phyloP scores from a whole-genome alignment of 2,113 vertebrate species.

The Syngnathus scovelli region DNA sequence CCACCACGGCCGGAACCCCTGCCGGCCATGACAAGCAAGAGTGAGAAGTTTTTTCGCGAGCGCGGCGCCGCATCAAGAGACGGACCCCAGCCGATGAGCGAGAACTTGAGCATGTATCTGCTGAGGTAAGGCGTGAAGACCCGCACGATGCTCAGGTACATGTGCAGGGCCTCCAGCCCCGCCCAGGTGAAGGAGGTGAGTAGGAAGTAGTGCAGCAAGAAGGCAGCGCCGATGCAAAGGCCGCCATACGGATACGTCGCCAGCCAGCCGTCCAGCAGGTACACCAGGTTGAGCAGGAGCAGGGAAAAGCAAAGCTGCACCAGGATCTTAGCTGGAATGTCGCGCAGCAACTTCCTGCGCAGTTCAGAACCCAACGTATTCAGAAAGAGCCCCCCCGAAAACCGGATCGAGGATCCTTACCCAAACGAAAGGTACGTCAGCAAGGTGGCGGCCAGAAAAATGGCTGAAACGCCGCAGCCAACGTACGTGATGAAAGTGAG shows the following conservation, averaged over 20 bases:
- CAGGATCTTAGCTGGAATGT: slow-evolving; percentile 94
- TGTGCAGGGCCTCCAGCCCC: slow-evolving; percentile 93
- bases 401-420: slow-evolving; percentile 65
- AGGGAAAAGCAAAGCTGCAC: slow-evolving; percentile 87
- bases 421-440: slow-evolving; percentile 87
- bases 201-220: slow-evolving; percentile 95
- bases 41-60: slow-evolving; percentile 15
- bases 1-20: slow-evolving; percentile 84
- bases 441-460: slow-evolving; percentile 87
- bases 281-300: slow-evolving; percentile 84
- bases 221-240: slow-evolving; percentile 84
- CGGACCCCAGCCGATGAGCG: slow-evolving; percentile 86
- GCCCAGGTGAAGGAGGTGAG: slow-evolving; percentile 95
- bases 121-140: slow-evolving; percentile 81
- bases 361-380: background rate
- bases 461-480: slow-evolving; percentile 87
- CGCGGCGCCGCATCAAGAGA: too few relatives aligned
- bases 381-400: background rate
- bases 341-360: slow-evolving; percentile 85
- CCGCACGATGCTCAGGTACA: slow-evolving; percentile 91
- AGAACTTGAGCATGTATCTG: slow-evolving; percentile 93
- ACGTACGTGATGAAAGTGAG: slow-evolving; percentile 91
- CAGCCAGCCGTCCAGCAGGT: slow-evolving; percentile 88
- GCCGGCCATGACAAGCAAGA: background rate
- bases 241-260: slow-evolving; percentile 69